phyloP scores from a whole-genome alignment of 2,888 invertebrate species.

The Xanthorhoe designata region DNA sequence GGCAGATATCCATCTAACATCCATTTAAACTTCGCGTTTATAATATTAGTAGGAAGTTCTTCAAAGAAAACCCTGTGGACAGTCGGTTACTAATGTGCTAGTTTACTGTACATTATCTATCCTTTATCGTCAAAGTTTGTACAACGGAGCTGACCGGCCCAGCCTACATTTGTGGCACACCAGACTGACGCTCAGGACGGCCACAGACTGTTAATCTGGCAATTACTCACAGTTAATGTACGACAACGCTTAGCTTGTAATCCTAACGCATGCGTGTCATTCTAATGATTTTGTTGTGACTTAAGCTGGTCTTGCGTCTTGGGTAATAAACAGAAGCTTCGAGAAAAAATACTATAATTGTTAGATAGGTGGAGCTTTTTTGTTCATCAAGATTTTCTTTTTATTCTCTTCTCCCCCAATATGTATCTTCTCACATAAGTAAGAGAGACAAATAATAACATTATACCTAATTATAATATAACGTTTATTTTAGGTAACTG shows the following conservation, averaged over 20 bases:
- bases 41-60: not conserved
- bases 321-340: not conserved
- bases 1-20: too few species aligned
- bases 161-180: slow-evolving; percentile 45
- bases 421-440: too few species aligned
- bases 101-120: slow-evolving; percentile 15
- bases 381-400: too few species aligned
- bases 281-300: slow-evolving; percentile 30
- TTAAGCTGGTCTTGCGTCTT: slow-evolving; percentile 5
- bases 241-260: slow-evolving; percentile 57
- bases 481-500: too few species aligned
- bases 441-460: too few species aligned
- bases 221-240: slow-evolving; percentile 70
- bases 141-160: slow-evolving; percentile 19
- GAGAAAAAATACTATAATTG: not conserved
- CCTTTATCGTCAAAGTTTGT: slow-evolving; percentile 28
- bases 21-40: too few species aligned
- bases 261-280: slow-evolving; percentile 54
- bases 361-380: too few species aligned
- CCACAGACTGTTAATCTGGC: slow-evolving; percentile 59
- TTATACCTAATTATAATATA: too few species aligned
- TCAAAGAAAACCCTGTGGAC: not conserved
- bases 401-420: too few species aligned
- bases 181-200: slow-evolving; percentile 43
- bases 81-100: not conserved